phyloP scores from a whole-genome alignment of 64 coral and sea anemone species.

The Dendrophyllia cribrosa region DNA sequence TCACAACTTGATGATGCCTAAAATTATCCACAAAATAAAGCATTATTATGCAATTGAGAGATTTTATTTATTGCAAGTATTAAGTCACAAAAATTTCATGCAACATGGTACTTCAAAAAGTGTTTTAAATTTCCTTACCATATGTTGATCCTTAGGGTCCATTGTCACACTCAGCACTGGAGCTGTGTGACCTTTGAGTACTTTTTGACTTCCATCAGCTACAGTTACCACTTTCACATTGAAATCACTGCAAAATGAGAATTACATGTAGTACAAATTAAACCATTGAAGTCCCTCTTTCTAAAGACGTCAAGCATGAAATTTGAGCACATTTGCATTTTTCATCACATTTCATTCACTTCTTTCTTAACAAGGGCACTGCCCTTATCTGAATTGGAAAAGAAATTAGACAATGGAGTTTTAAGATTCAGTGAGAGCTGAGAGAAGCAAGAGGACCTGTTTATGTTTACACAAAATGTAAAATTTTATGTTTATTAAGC shows the following conservation, averaged over 20 bases:
- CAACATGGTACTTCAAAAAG: too few species aligned
- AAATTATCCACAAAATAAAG: slow-evolving; percentile 1
- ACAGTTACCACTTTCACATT: slow-evolving; percentile 86
- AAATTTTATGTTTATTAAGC: neutral
- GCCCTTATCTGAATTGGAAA: too few species aligned
- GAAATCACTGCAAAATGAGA: slow-evolving; percentile 83
- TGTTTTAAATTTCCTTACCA: slow-evolving; percentile 28
- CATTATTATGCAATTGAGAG: too few species aligned
- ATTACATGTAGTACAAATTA: neutral
- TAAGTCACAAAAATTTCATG: too few species aligned
- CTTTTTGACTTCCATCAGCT: slow-evolving; percentile 86
- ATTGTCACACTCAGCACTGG: slow-evolving; percentile 88
- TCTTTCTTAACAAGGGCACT: too few species aligned
- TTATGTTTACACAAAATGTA: neutral
- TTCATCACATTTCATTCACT: too few species aligned
- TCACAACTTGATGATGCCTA: slow-evolving; percentile 99
- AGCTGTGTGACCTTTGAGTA: slow-evolving; percentile 90
- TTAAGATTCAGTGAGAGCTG: too few species aligned
- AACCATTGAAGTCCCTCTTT: neutral
- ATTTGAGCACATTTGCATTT: too few species aligned
- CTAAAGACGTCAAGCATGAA: neutral
- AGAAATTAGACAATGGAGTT: too few species aligned
- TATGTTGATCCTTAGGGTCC: slow-evolving; percentile 83
- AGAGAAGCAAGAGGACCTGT: too few species aligned
- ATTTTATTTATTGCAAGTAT: too few species aligned